Evolutionary conservation across 2,113 vertebrate genomes (phyloP).

Genomic region (Lynx canadensis): DNA sequence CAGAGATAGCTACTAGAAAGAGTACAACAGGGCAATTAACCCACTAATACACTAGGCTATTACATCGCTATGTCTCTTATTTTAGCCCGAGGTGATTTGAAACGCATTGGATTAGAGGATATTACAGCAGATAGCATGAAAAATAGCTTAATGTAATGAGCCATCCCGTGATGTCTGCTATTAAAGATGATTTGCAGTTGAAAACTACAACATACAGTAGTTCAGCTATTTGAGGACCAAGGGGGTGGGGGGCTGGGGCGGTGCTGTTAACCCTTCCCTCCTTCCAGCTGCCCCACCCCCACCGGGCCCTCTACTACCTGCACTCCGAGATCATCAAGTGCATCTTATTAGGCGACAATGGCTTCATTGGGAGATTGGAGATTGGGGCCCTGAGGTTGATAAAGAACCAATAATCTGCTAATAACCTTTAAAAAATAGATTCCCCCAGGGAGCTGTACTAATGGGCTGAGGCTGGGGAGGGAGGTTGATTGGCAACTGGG

Average conservation of each 20-base stretch:
- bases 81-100: constrained; percentile 93
- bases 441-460: constrained; percentile 80
- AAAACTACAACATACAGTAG: constrained; percentile 91
- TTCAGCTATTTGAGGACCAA: constrained; percentile 88
- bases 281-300: constrained; percentile 58
- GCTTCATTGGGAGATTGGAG: constrained; percentile 84
- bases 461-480: constrained; percentile 77
- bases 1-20: constrained; percentile 90
- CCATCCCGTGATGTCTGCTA: constrained; percentile 92
- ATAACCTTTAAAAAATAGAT: constrained; percentile 88
- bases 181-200: constrained; percentile 93
- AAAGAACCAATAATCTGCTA: constrained; percentile 88
- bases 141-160: constrained; percentile 94
- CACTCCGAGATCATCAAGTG: constrained; percentile 85
- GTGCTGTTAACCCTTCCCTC: constrained; percentile 85
- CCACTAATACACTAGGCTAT: constrained; percentile 93
- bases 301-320: constrained; percentile 68
- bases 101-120: constrained; percentile 93
- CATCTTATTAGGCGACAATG: constrained; percentile 84
- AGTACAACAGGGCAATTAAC: constrained; percentile 93
- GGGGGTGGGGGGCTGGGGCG: constrained; percentile 71
- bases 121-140: constrained; percentile 93
- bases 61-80: constrained; percentile 92
- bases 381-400: constrained; percentile 84
- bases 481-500: constrained; percentile 75